A percentile compares a stretch with the other conserved stretches of the same genome.
Evolutionary conservation across 2,797 vertebrate species (phyloP).

Genomic region (Molossus alvarezi): DNA sequence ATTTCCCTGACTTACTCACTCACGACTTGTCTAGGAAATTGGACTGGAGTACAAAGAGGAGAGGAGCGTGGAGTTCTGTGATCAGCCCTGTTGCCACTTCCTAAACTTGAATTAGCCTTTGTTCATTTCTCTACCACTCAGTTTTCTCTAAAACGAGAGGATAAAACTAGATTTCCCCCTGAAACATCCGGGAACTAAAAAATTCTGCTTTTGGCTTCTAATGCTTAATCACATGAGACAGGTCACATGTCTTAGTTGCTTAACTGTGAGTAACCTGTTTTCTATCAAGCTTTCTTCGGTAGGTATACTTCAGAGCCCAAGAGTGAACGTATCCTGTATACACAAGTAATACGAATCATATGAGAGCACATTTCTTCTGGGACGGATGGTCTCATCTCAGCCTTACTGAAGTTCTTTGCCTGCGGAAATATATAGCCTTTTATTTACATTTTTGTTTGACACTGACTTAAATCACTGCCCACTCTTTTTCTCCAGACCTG

Average conservation of each 20-base stretch:
- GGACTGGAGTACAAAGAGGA: not conserved
- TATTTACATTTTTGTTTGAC: constrained; percentile 3
- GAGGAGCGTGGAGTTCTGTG: not conserved
- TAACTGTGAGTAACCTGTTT: not conserved
- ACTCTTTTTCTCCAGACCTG: not conserved
- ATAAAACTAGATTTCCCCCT: not conserved
- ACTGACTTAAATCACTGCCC: not conserved
- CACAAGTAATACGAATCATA: not conserved
- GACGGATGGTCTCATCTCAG: not conserved
- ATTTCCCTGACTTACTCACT: constrained; percentile 42
- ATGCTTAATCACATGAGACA: not conserved
- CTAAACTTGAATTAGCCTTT: not conserved
- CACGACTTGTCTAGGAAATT: constrained; percentile 18
- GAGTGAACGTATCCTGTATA: not conserved
- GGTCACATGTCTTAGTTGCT: not conserved
- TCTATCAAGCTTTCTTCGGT: not conserved
- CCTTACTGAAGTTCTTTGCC: not conserved
- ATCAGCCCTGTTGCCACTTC: not conserved
- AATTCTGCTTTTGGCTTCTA: not conserved
- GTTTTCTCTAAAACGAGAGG: not conserved
- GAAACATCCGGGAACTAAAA: not conserved
- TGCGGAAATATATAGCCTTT: not conserved
- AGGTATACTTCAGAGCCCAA: not conserved
- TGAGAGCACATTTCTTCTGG: not conserved
- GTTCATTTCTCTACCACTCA: not conserved